Percentiles rank a stretch among this genome's conserved stretches.
phyloP scores from a whole-genome alignment of 2,797 vertebrate genomes.

The Gallinago stenura region DNA sequence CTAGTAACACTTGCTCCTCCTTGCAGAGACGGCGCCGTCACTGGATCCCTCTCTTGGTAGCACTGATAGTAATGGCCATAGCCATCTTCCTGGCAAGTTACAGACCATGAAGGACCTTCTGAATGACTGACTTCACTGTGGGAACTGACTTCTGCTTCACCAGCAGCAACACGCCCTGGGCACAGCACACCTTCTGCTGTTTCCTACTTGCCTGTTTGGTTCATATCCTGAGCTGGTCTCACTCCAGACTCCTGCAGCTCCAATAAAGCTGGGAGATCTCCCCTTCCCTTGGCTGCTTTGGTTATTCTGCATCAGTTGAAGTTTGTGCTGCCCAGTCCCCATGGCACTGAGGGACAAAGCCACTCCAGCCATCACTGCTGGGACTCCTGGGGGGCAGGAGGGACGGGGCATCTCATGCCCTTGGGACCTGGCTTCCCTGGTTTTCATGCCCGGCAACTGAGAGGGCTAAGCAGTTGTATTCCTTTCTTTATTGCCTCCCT shows the following conservation, averaged over 20 bases:
- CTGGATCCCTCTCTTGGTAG: constrained; percentile 70
- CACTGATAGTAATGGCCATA: constrained; percentile 50
- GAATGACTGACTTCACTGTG: background rate
- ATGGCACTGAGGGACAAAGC: fast-evolving
- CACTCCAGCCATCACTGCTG: fast-evolving
- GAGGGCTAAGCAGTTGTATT: background rate
- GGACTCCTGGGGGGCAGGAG: fast-evolving
- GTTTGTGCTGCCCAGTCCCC: background rate
- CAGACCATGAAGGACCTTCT: constrained; percentile 5
- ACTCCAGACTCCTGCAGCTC: background rate
- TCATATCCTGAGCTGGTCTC: background rate
- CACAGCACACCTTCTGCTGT: fast-evolving
- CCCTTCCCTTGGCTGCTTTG: background rate
- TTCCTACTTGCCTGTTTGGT: fast-evolving
- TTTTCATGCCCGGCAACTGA: fast-evolving
- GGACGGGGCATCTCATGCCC: fast-evolving
- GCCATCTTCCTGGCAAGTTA: constrained; percentile 65
- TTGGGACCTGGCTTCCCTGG: background rate
- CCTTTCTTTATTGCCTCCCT: background rate
- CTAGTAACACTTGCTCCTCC: background rate
- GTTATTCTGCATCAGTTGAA: background rate
- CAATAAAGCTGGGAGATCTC: background rate
- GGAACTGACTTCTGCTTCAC: background rate
- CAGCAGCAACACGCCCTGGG: fast-evolving
- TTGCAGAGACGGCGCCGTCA: constrained; percentile 55